Evolutionary conservation across 2,888 invertebrate genomes (phyloP).

Genomic region (Epistrophe eligans): DNA sequence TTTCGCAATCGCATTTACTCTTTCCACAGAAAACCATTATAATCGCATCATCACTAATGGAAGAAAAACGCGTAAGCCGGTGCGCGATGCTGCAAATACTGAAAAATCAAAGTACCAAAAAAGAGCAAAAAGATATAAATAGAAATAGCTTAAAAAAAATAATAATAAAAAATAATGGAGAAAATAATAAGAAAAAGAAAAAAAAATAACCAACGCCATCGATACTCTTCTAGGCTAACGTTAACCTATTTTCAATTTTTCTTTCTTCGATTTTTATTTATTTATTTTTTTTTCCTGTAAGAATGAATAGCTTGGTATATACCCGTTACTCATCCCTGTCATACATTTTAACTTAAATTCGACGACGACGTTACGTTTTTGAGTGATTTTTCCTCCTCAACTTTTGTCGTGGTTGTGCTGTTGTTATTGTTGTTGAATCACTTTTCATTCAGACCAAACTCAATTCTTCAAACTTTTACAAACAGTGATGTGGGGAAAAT

Average conservation of each 20-base stretch:
- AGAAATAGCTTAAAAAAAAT: conserved; percentile 33
- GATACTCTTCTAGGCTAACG: conserved; percentile 45
- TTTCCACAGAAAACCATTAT: conserved; percentile 52
- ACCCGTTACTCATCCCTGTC: conserved; percentile 46
- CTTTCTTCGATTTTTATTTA: conserved; percentile 12
- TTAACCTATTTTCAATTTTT: conserved; percentile 72
- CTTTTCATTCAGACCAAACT: conserved; percentile 37
- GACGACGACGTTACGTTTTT: conserved; percentile 37
- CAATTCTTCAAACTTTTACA: conserved; percentile 13
- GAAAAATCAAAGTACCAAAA: conserved; percentile 30
- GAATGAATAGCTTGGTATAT: conserved; percentile 15
- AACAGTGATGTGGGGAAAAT: conserved; percentile 9
- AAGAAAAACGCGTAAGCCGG: conserved; percentile 57
- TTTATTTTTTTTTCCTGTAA: background rate
- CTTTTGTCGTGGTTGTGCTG: conserved; percentile 19
- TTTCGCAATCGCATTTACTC: conserved; percentile 25
- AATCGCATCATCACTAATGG: conserved; percentile 74
- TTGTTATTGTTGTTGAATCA: conserved; percentile 23
- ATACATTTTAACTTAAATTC: conserved; percentile 28
- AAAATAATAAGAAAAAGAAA: background rate
- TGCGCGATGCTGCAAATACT: conserved; percentile 31
- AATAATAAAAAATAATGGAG: background rate
- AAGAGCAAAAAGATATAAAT: conserved; percentile 36
- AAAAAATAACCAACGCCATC: conserved; percentile 47
- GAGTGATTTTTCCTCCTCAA: conserved; percentile 49